phyloP scores from a whole-genome alignment of 2,797 vertebrate species.

The Peromyscus melanophrys region DNA sequence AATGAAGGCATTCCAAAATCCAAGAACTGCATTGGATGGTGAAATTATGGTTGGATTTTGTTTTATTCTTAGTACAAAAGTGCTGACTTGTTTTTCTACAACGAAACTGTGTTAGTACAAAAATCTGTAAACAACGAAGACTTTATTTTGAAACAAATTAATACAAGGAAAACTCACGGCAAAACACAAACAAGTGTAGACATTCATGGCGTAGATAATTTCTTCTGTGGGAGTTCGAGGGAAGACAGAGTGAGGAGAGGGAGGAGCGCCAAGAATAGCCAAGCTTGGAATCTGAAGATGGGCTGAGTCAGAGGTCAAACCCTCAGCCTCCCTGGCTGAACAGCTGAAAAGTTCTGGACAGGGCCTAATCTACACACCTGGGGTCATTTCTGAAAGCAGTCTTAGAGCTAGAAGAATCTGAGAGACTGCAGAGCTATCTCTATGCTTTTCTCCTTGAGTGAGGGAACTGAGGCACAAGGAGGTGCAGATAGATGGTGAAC shows the following conservation, averaged over 20 bases:
- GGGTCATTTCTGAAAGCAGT: constrained; percentile 48
- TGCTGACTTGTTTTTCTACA: constrained; percentile 45
- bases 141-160: constrained; percentile 69
- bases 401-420: constrained; percentile 44
- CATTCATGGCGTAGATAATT: not conserved
- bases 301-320: constrained; percentile 18
- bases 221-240: not conserved
- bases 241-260: not conserved
- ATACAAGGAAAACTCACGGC: constrained; percentile 42
- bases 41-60: constrained; percentile 60
- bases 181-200: constrained; percentile 31
- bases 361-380: constrained; percentile 6
- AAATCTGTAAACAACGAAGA: constrained; percentile 52
- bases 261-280: not conserved
- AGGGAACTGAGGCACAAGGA: constrained; percentile 21
- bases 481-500: not conserved
- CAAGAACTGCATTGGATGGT: constrained; percentile 29
- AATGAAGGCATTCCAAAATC: constrained; percentile 16
- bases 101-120: constrained; percentile 41
- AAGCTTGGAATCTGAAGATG: constrained; percentile 51
- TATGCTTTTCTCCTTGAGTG: constrained; percentile 22
- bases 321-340: not conserved
- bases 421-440: not conserved
- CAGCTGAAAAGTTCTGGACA: not conserved
- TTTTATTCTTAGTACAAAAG: constrained; percentile 30